Percentiles rank a stretch among this genome's conserved stretches.
Evolutionary conservation across 2,797 vertebrate genomes (phyloP).

Genomic region (Coregonus sp.): DNA sequence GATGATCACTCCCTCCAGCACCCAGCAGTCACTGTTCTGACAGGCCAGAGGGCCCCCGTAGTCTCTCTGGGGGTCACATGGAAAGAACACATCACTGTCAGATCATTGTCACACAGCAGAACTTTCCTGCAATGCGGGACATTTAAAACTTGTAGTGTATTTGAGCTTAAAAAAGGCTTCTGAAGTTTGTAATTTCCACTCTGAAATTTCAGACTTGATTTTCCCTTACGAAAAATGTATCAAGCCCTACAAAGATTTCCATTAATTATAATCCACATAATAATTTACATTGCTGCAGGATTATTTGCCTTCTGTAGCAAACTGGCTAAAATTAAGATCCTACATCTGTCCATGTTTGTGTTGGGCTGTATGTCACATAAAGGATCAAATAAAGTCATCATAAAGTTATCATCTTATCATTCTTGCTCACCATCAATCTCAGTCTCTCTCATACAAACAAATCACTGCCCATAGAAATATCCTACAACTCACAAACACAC

Average conservation of each 20-base stretch:
- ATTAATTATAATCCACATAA: too few relatives aligned
- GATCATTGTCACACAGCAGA: neutral
- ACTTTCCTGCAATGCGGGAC: too few relatives aligned
- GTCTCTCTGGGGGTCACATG: constrained; percentile 82
- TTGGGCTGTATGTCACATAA: neutral
- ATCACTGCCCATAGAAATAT: neutral
- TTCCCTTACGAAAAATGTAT: too few relatives aligned
- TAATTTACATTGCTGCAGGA: too few relatives aligned
- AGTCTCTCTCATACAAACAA: neutral
- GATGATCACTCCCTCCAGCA: constrained; percentile 92
- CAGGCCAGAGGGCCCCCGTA: constrained; percentile 94
- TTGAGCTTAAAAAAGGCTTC: too few relatives aligned
- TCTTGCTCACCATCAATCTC: neutral
- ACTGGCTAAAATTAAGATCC: too few relatives aligned
- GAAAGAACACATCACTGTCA: neutral
- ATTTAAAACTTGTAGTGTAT: too few relatives aligned
- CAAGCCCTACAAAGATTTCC: too few relatives aligned
- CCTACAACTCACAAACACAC: neutral
- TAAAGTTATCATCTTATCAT: neutral
- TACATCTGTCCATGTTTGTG: too few relatives aligned
- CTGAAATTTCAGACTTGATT: too few relatives aligned
- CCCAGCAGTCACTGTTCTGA: constrained; percentile 93
- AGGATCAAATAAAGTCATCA: neutral
- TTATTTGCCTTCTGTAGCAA: too few relatives aligned
- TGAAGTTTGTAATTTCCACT: too few relatives aligned